Evolutionary conservation across 1,140 invertebrate species (phyloP).

Genomic region (Sarcophaga bullata): DNA sequence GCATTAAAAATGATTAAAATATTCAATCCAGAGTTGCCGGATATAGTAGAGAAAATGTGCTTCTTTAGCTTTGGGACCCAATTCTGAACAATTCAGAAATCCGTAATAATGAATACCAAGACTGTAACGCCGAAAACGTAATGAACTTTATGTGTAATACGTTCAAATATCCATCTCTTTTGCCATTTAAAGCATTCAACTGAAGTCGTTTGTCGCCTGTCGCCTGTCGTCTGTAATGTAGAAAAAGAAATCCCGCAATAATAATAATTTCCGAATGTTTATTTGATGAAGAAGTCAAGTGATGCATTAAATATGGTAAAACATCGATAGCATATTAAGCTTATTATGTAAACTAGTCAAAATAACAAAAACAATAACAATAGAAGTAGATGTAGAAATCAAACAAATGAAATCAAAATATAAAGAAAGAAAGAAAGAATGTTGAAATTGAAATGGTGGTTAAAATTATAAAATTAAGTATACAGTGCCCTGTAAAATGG

Average conservation of each 20-base stretch:
- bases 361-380: slow-evolving; percentile 3
- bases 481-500: not conserved
- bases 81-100: too few species aligned
- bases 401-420: slow-evolving; percentile 14
- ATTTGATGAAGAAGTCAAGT: slow-evolving; percentile 10
- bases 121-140: too few species aligned
- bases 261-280: not conserved
- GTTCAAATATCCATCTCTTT: too few species aligned
- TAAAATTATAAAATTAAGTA: not conserved
- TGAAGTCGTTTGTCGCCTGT: not conserved
- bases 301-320: slow-evolving; percentile 18
- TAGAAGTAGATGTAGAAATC: too few species aligned
- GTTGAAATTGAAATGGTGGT: not conserved
- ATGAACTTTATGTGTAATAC: too few species aligned
- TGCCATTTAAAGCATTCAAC: too few species aligned
- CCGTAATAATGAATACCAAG: too few species aligned
- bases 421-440: not conserved
- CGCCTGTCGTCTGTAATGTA: not conserved
- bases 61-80: too few species aligned
- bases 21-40: too few species aligned
- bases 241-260: not conserved
- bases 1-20: too few species aligned
- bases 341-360: slow-evolving; percentile 19
- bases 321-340: slow-evolving; percentile 18
- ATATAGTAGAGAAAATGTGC: too few species aligned